Evolutionary conservation across 2,797 vertebrate species (phyloP), one percentile per base, ranked within the genome.

Genomic region (Lagocephalus sceleratus): DNA sequence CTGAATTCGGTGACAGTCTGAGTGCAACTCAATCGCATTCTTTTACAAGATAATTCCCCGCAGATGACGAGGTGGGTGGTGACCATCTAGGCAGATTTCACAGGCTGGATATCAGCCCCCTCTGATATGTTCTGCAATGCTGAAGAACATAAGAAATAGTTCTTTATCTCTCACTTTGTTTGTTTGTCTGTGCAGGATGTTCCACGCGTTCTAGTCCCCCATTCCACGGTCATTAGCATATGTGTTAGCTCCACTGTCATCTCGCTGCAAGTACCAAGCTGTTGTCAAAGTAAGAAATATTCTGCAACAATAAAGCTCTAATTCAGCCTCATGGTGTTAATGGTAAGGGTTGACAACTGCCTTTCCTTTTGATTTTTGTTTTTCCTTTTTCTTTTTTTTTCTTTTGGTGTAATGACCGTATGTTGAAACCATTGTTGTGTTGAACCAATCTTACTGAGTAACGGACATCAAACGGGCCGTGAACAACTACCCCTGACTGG

Each of bases 321-420:
- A 75, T 82, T 77, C 71, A 76, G 66, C 73, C 63, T 48, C 73
- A 60, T 54, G 45, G 54, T 76, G 75, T 67, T 81, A 55, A 76
- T 82, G 81, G 76, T 83, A 84, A 82, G 79, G 74, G 82, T 73
- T 74, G 54, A 78, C 82, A 84, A 83, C 67, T 79, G 59, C 63
- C 84, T 86, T 83, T 77, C 57, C 17, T 32, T 20, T 15, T 20
- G 17, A 32, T 49, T 73, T n/a, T n/a, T n/a, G n/a, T n/a, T n/a
- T n/a, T n/a, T 79, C 10, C 78, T 80, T 76, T 83, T 83, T 75
- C 83, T 78, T 82, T 81, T 71, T 55, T 14, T 66, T 68, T 40
- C 80, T 81, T 82, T 59, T 68, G 73, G 79, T 80, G 75, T 82
- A 82, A 80, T 65, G 66, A 75, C 80, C 83, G 81, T 81, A 83